Base-by-base conservation (phyloP, 2,113 vertebrate genomes). In the Brachyistius frenatus region DNA sequence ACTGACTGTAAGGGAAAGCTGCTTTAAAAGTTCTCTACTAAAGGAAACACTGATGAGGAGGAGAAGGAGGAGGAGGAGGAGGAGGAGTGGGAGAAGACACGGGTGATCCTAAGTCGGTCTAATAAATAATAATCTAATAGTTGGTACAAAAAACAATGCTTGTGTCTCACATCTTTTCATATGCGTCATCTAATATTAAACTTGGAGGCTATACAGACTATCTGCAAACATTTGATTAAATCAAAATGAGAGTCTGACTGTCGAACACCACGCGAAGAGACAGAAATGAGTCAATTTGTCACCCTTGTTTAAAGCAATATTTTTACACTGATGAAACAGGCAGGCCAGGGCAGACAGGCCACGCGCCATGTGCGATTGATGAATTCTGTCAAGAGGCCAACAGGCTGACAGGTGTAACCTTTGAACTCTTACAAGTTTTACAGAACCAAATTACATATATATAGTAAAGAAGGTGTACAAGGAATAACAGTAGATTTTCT, bases 251-350 rank as follows among this genome's bases (percentile, higher is more conserved):
- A 61, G 31, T 37, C n/a, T 56, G 56, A 72, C 73, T 54, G 61
- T 78, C 58, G 71, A n/a, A 73, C 74, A 66, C 23, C 82, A 13
- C 63, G 57, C 70, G 77, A 65, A 66, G 66, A 74, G 23, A n/a
- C 5, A 76, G 61, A 76, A 84, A 75, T 63, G 72, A 87, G 36
- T 85, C 60, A 64, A 36, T 81, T 84, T 86, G 72, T 81, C 82
- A 80, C 55, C 58, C 74, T 79, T 61, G 56, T 84, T 82, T 78
- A 50, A 83, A 75, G 84, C 69, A 65, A 60, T 84, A 61, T 76
- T 85, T 80, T 80, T 50, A 62, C 35, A 63, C n/a, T 75, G 46
- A 85, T 77, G 76, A 84, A 85, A 66, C 64, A 53, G 64, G 54
- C 47, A 33, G 53, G 58, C 46, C 33, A 5, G 79, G 55, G 32